Evolutionary conservation across 2,888 invertebrate genomes (phyloP).

Genomic region (Phymatocera aterrima): DNA sequence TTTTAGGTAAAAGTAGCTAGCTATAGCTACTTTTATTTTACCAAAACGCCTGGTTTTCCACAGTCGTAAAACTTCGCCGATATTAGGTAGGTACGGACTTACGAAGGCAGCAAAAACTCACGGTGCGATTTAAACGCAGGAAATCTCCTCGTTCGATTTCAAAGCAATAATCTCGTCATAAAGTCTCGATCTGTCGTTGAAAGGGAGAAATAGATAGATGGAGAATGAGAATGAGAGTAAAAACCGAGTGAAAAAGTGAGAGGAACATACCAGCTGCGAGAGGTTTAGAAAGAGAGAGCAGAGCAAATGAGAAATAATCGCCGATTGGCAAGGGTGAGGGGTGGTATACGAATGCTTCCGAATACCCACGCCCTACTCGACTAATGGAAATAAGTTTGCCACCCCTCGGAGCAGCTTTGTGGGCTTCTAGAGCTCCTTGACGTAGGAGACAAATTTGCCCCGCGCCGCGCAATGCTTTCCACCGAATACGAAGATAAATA

Average conservation of each 20-base stretch:
- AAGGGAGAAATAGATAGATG: background rate
- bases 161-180: slow-evolving; percentile 37
- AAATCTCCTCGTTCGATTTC: slow-evolving; percentile 35
- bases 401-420: slow-evolving; percentile 50
- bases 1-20: slow-evolving; percentile 11
- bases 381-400: slow-evolving; percentile 66
- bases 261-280: background rate
- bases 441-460: slow-evolving; percentile 54
- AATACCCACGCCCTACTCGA: slow-evolving; percentile 55
- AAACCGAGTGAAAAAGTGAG: background rate
- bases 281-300: background rate
- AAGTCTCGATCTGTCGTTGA: slow-evolving; percentile 22
- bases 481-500: slow-evolving; percentile 65
- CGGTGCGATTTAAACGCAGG: slow-evolving; percentile 10
- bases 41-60: background rate
- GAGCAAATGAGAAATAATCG: slow-evolving; percentile 60
- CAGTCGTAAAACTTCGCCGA: slow-evolving; percentile 20
- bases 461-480: slow-evolving; percentile 57
- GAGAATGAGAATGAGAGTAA: background rate
- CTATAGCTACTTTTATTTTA: background rate
- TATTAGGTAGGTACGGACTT: too few species aligned
- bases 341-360: slow-evolving; percentile 54
- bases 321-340: slow-evolving; percentile 51
- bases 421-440: slow-evolving; percentile 24
- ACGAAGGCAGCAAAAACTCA: slow-evolving; percentile 15